Conservation (phyloP, 2,888 invertebrate genomes). For the Griposia aprilina region DNA sequence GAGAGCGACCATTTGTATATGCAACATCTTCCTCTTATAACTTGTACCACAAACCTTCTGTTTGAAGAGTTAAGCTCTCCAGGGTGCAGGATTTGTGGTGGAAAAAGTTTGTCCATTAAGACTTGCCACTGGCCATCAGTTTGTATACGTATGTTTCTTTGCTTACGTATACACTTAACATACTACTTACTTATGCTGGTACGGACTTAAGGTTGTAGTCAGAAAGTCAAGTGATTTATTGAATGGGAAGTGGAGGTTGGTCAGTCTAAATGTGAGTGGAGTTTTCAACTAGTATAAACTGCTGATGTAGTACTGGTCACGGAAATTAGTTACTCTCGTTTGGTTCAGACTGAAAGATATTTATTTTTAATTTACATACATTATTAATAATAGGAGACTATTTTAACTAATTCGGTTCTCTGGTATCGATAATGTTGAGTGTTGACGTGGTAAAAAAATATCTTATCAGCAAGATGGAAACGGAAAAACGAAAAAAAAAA, state of each 20-base stretch:
- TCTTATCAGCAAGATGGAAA: neutral
- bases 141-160: constrained; percentile 62
- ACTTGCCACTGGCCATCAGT: constrained; percentile 75
- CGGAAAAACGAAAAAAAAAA: too few relatives aligned
- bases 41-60: constrained; percentile 65
- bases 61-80: constrained; percentile 69
- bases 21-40: constrained; percentile 5
- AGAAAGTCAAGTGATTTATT: constrained; percentile 13
- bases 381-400: neutral
- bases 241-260: neutral
- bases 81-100: constrained; percentile 81
- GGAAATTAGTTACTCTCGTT: neutral
- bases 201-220: constrained; percentile 8
- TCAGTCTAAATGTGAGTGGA: neutral
- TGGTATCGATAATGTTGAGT: neutral
- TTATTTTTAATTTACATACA: too few relatives aligned
- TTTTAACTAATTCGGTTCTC: neutral
- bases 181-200: constrained; percentile 31
- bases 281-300: neutral
- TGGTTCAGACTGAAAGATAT: neutral
- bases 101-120: constrained; percentile 87
- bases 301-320: too few relatives aligned
- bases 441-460: neutral
- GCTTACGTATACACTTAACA: constrained; percentile 42
- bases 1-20: neutral